Conservation (phyloP, 2,888 invertebrate genomes). For the Acheta domesticus region DNA sequence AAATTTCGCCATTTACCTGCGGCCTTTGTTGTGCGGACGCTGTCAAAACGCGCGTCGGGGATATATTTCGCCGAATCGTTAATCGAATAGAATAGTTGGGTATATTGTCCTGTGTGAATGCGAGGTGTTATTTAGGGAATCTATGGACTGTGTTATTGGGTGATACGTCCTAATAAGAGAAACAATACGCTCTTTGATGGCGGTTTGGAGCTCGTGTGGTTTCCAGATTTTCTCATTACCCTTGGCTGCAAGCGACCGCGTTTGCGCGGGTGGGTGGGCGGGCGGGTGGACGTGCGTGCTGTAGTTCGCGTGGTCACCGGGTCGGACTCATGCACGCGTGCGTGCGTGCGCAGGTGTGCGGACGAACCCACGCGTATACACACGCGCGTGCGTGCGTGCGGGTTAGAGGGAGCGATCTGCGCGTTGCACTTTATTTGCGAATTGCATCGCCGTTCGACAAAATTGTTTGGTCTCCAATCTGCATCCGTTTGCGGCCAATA, state of each 20-base stretch:
- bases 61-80: neutral
- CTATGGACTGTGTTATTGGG: conserved; percentile 9
- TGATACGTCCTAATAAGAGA: conserved; percentile 10
- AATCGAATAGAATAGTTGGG: conserved; percentile 3
- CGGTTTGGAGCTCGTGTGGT: neutral
- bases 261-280: too few relatives aligned
- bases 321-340: too few relatives aligned
- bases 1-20: conserved; percentile 9
- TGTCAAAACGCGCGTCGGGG: neutral
- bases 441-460: too few relatives aligned
- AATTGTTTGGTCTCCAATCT: too few relatives aligned
- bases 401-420: too few relatives aligned
- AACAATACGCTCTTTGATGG: conserved; percentile 9
- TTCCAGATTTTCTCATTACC: conserved; percentile 18
- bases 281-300: too few relatives aligned
- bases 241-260: neutral
- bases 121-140: conserved; percentile 3
- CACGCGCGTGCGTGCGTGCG: too few relatives aligned
- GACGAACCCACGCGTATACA: too few relatives aligned
- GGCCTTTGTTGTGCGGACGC: neutral
- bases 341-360: too few relatives aligned
- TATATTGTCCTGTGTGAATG: conserved; percentile 18
- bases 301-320: too few relatives aligned
- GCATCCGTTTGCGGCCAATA: too few relatives aligned
- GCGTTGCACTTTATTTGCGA: too few relatives aligned